Base-by-base conservation (phyloP, 2,888 invertebrate genomes). In the Chouioia cunea region DNA sequence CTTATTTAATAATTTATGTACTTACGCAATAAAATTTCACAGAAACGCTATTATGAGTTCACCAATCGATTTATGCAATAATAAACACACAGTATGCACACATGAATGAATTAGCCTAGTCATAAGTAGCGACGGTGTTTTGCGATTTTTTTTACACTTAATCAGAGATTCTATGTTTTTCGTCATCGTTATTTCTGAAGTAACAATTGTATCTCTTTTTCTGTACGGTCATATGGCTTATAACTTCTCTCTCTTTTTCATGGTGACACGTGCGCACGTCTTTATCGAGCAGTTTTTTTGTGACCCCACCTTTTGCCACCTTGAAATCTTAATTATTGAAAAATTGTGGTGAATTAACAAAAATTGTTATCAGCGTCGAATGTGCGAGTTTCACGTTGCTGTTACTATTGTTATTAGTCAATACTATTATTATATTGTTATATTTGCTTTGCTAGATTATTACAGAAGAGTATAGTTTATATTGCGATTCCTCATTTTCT, bases 1-100 rank as follows among this genome's bases (percentile, higher is more conserved):
- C 80, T 82, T 82, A 78, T 79, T 80, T 80, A 82, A 81, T 80
- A 76, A 36, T 36, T 36, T 74, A 81, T 80, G 83, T 83, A 82
- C 81, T 82, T 82, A 82, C 75, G 76, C 79, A 78, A 80, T 52
- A 75, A 43, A 70, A 47, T 59, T 59, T 36, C 36, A 59, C 62
- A 56, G 2, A 18, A 66, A 36, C 56, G 56, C 46, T n/a, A 60
- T 65, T 16, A 43, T 15, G 22, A 66, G 36, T 66, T 52, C 16
- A 54, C 22, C 48, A 36, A 12, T 36, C 36, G 36, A 6, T 36
- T 36, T 4, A 36, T 36, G 4, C 36, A 36, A 36, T 36, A 15
- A 56, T 53, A 14, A 59, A 68, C 70, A 69, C 75, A 73, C 73
- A 76, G 46, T 23, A 48, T 56, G 63, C 57, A 71, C 53, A 27